Conservation (phyloP, 2,888 invertebrate species). For the Pollenia amentaria region DNA sequence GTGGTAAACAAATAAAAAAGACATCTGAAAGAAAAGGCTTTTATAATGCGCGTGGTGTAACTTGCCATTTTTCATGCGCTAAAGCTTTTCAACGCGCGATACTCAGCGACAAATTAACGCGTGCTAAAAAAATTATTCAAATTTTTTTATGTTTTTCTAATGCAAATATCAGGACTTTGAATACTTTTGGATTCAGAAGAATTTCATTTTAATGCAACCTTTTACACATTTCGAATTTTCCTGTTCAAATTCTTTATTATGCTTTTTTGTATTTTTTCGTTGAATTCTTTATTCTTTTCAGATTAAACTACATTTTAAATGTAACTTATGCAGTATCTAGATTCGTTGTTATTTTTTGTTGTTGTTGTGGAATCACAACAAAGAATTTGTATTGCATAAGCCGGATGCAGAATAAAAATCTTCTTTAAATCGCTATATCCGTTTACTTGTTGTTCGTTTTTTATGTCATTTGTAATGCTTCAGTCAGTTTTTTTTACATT, state of each 20-base stretch:
- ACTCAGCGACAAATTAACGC: too few relatives aligned
- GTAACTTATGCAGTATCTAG: neutral
- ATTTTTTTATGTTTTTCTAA: neutral
- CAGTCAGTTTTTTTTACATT: slow-evolving; percentile 19
- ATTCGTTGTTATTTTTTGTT: neutral
- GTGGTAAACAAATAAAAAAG: too few relatives aligned
- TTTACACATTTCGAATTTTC: neutral
- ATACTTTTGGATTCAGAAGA: neutral
- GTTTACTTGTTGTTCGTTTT: slow-evolving; percentile 63
- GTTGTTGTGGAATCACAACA: slow-evolving; percentile 40
- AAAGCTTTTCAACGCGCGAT: too few relatives aligned
- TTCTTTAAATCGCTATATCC: slow-evolving; percentile 69
- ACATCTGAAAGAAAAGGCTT: too few relatives aligned
- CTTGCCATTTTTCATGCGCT: too few relatives aligned
- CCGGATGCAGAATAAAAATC: slow-evolving; percentile 59
- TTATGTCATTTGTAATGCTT: slow-evolving; percentile 52
- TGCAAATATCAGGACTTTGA: neutral
- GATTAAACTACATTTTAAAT: slow-evolving; percentile 20
- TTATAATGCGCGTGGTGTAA: too few relatives aligned
- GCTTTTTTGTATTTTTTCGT: neutral
- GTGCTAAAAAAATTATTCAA: too few relatives aligned
- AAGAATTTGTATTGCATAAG: slow-evolving; percentile 56
- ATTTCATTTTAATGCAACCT: neutral
- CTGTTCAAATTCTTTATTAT: neutral
- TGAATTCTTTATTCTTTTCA: neutral